Percentiles rank a stretch among this genome's conserved stretches.
Evolutionary conservation across 2,113 vertebrate species (phyloP).

Genomic region (Pogonocichla stellata): DNA sequence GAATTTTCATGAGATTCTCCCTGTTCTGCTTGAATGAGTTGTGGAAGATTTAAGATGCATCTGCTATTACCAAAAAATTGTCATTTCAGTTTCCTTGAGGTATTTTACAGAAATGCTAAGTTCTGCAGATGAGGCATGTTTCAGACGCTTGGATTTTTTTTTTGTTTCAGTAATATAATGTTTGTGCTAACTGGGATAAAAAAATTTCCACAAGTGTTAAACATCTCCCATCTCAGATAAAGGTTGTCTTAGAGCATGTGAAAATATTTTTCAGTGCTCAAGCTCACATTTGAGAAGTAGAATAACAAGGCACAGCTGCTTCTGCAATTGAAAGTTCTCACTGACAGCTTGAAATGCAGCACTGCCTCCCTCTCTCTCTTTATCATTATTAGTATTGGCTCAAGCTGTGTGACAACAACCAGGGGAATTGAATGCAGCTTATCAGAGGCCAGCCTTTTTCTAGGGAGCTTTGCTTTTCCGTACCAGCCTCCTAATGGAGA

Average conservation of each 20-base stretch:
- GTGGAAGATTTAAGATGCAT: neutral
- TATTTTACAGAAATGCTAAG: neutral
- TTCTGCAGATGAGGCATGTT: neutral
- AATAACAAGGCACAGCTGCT: neutral
- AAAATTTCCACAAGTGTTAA: neutral
- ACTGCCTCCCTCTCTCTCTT: neutral
- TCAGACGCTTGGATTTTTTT: neutral
- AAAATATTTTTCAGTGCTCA: neutral
- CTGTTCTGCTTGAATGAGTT: neutral
- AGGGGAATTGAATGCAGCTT: neutral
- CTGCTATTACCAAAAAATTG: neutral
- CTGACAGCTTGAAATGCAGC: neutral
- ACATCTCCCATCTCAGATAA: neutral
- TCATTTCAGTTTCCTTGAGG: neutral
- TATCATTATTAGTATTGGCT: rapidly evolving
- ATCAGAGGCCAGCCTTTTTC: neutral
- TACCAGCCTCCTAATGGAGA: neutral
- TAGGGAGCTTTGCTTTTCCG: neutral
- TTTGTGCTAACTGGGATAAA: neutral
- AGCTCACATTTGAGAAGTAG: neutral
- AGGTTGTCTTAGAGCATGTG: neutral
- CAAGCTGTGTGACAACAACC: neutral
- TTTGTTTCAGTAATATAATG: neutral
- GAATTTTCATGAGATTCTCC: neutral
- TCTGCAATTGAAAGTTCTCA: neutral